Evolutionary conservation across 37 sponge, comb jelly and placozoan genomes (phyloP), one percentile per base, ranked within the genome.

Genomic region (Haliclona indistincta): DNA sequence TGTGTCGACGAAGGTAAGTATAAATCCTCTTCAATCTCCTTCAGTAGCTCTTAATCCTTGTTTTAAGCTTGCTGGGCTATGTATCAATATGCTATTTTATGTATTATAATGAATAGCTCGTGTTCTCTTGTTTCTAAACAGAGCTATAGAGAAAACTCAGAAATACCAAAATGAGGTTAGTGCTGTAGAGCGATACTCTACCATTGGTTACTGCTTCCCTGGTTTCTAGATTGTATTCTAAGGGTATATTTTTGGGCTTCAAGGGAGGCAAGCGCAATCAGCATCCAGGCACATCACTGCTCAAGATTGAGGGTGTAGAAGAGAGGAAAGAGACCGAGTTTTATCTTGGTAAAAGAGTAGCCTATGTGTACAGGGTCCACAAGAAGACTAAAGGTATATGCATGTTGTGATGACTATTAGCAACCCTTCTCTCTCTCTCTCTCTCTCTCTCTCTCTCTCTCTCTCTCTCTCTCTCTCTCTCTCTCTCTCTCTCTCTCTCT

Each of bases 261-360:
- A 84, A 84, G 43, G 73, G 99, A 2, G 89, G 99, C 40, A 89
- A 75, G 28, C 74, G 92, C 1, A 95, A 96, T 70, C 96, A 95
- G 55, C 54, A 83, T 15, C 69, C 86, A 8, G 68, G 91, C 70
- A 95, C 91, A 0, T 93, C 99, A n/a, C 83, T 99, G 35, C 65
- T 99, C 11, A 82, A 86, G 61, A 71, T 99, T 28, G 94, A 99
- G 35, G 99, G 99, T 1, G 99, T 98, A 0, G 51, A n/a, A 2
- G 63, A 75, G 1, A 82, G 75, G 52, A 81, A 81, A 20, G 89
- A 90, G 2, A 81, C 99, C 7, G 81, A 78, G 19, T 98, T 98
- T 54, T 98, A 98, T 70, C 68, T 94, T 7, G 99, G 99, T 2
- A 98, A 98, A 82, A 65, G 94, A 56, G 78, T 98, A 43, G 99